Conservation (phyloP, 2,113 vertebrate species). For the Melanerpes formicivorus region DNA sequence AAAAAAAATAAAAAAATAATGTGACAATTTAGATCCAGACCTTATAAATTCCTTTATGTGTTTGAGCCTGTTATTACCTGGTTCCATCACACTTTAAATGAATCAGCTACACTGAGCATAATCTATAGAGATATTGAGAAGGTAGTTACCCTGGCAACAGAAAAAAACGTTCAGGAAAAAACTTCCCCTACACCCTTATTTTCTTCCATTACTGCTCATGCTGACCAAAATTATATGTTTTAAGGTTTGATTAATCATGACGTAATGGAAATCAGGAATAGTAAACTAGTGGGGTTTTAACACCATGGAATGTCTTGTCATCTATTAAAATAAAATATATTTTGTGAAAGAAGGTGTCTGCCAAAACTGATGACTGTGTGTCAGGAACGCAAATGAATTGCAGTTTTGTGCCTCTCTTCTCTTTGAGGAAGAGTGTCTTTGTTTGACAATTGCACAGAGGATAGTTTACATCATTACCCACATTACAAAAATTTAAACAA, state of each 20-base stretch:
- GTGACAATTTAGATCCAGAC: background rate
- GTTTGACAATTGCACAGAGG: background rate
- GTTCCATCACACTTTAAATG: background rate
- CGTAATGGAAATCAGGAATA: background rate
- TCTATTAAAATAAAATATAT: background rate
- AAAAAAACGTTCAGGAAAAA: slow-evolving; percentile 37
- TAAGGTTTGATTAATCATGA: background rate
- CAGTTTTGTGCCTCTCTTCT: background rate
- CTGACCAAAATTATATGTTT: background rate
- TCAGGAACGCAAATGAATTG: background rate
- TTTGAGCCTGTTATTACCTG: background rate
- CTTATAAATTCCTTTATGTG: background rate
- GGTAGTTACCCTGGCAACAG: slow-evolving; percentile 41
- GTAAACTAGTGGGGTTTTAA: background rate
- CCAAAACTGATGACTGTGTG: background rate
- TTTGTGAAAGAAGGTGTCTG: background rate
- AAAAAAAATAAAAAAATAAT: background rate
- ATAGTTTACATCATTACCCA: background rate
- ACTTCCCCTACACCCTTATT: background rate
- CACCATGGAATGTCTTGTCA: background rate
- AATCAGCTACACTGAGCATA: background rate
- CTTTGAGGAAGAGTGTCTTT: background rate
- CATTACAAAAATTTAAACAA: background rate
- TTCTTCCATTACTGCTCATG: background rate
- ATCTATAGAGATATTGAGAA: background rate